Conservation (phyloP, 1,140 invertebrate species). For the Chrysoperla carnea region DNA sequence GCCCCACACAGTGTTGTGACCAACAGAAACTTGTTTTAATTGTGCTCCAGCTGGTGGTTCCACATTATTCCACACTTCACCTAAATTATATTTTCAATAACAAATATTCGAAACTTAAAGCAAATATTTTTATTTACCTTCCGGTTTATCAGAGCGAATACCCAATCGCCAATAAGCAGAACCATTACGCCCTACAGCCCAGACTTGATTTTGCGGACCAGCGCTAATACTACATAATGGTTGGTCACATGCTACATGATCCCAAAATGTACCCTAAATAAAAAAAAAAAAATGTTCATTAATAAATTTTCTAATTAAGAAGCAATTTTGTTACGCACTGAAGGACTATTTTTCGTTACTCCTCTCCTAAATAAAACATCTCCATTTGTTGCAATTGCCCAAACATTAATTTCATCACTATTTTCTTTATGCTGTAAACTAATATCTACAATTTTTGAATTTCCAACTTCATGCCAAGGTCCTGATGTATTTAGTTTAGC, state of each 20-base stretch:
- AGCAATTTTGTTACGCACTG: constrained; percentile 26
- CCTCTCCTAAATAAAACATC: constrained; percentile 64
- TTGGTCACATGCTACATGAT: constrained; percentile 61
- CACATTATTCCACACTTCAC: constrained; percentile 37
- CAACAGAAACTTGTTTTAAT: constrained; percentile 61
- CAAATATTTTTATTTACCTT: constrained; percentile 24
- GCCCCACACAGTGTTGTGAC: constrained; percentile 49
- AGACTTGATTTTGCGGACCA: constrained; percentile 49
- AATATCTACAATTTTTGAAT: constrained; percentile 64
- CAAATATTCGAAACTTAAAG: not conserved
- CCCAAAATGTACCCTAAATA: constrained; percentile 51
- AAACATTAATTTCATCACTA: constrained; percentile 37
- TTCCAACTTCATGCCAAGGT: constrained; percentile 72
- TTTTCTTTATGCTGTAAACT: constrained; percentile 35
- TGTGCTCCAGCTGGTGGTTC: constrained; percentile 43
- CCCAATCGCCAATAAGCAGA: constrained; percentile 62
- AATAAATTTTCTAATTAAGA: constrained; percentile 2
- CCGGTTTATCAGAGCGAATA: constrained; percentile 40
- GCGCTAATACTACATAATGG: constrained; percentile 53
- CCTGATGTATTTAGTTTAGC: constrained; percentile 66
- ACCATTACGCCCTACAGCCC: constrained; percentile 72
- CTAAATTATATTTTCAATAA: constrained; percentile 13
- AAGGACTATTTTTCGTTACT: constrained; percentile 46
- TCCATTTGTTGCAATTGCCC: constrained; percentile 67
- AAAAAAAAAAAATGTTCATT: not conserved